Evolutionary conservation across 2,797 vertebrate genomes (phyloP).

Genomic region (Lepus oiostolus): DNA sequence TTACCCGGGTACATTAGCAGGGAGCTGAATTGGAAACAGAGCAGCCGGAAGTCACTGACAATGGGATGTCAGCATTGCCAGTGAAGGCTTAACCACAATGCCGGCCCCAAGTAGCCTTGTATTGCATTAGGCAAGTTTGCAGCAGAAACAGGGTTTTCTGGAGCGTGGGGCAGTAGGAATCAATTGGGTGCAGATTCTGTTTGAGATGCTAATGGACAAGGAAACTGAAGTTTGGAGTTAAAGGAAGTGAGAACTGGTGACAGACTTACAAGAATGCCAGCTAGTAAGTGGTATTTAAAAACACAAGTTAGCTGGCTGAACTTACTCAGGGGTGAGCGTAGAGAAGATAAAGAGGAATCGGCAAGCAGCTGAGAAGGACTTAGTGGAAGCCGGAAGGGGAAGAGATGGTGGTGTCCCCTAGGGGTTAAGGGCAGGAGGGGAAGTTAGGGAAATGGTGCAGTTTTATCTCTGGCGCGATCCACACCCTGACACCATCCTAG

Average conservation of each 20-base stretch:
- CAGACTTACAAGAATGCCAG: slow-evolving; percentile 8
- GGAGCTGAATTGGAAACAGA: no score
- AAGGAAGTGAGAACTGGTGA: neutral
- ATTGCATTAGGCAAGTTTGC: neutral
- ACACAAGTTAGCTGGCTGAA: neutral
- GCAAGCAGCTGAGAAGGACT: neutral
- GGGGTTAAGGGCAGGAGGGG: neutral
- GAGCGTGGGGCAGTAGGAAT: neutral
- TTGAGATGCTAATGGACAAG: neutral
- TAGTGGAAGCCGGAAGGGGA: neutral
- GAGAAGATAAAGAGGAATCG: slow-evolving; percentile 6
- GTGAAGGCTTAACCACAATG: no score
- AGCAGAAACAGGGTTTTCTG: neutral
- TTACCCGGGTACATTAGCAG: no score
- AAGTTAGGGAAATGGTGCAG: neutral
- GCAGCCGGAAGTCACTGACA: no score
- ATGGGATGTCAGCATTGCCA: no score
- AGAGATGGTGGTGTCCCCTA: neutral
- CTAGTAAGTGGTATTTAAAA: neutral
- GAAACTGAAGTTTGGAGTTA: neutral
- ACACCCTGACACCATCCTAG: no score
- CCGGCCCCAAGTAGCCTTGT: neutral
- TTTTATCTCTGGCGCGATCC: no score
- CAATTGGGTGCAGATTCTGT: neutral
- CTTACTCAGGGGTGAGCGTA: neutral